Base-by-base conservation (phyloP, 2,888 invertebrate species). In the Bhutanitis thaidina region DNA sequence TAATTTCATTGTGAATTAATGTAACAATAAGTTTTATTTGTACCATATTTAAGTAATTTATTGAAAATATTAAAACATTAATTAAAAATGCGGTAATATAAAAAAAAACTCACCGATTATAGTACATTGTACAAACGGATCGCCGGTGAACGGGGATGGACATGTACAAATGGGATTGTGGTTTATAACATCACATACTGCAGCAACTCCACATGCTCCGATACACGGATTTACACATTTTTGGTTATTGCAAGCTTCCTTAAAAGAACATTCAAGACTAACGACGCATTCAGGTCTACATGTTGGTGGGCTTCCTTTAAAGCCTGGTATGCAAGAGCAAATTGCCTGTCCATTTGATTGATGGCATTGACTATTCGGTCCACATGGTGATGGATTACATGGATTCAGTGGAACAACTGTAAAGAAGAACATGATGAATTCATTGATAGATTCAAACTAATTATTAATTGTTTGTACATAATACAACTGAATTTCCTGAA, bases 131-230 rank as follows among this genome's bases (percentile, higher is more conserved):
- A 90, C 90, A 71, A 95, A 95, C 12, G 96, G 95, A 85, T 96
- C 95, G 25, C 96, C 96, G 0, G 93, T 93, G 66, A 93, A 95
- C 43, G 93, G 93, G 7, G 91, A 77, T 15, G 92, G 91, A 68
- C 96, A 96, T 35, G 92, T 92, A 71, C 96, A 96, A 54, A 93
- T 92, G 10, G 96, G 95, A 47, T 93, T 93, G 67, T 96, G 96
- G 70, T 94, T 94, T 46, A 94, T 92, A 16, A 95, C 94, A 58
- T 90, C 91, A 69, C 96, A 96, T 44, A 92, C 80, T 0, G 95
- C 94, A 50, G 91, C 92, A 47, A 91, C 82, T 12, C 95, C 95
- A 65, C 96, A 96, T n/a, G 94, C 93, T 37, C 94, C 94, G 13
- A 94, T 91, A 66, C 96, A 95, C 1, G 95, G 95, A 77, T 95